These are phyloP conservation scores for Limnephilus rhombicus DNA, from an alignment of 2,888 invertebrate species.

Conservation along the genomic window DNA sequence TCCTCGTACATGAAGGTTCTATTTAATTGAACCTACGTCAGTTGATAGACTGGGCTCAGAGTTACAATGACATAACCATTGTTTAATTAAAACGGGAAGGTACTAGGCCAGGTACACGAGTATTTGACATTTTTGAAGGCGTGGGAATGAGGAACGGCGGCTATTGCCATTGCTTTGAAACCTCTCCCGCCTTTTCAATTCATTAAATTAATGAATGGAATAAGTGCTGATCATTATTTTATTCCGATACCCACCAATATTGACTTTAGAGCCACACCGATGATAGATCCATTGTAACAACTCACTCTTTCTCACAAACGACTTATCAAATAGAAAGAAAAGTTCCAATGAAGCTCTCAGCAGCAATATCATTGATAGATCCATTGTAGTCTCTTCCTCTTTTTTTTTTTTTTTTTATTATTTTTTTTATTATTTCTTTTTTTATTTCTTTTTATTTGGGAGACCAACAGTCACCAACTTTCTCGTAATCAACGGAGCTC, in stretches of 20 bases:
- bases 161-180: not conserved
- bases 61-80: not conserved
- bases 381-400: not conserved
- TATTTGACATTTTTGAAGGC: conserved; percentile 42
- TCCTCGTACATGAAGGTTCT: not conserved
- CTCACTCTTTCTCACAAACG: not conserved
- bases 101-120: not conserved
- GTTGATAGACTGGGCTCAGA: not conserved
- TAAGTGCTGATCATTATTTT: not conserved
- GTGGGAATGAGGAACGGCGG: conserved; percentile 21
- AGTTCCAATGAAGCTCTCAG: not conserved
- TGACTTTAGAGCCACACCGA: not conserved
- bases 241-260: not conserved
- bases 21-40: not conserved
- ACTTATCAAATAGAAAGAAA: not conserved
- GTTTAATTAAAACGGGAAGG: not conserved
- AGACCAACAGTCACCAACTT: no score
- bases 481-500: not conserved
- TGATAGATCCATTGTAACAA: not conserved
- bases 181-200: conserved; percentile 14
- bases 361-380: not conserved
- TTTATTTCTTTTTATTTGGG: no score
- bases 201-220: not conserved
- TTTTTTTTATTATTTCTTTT: no score
- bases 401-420: no score